Conservation (phyloP, 2,113 vertebrate species). For the Capreolus pygargus region DNA sequence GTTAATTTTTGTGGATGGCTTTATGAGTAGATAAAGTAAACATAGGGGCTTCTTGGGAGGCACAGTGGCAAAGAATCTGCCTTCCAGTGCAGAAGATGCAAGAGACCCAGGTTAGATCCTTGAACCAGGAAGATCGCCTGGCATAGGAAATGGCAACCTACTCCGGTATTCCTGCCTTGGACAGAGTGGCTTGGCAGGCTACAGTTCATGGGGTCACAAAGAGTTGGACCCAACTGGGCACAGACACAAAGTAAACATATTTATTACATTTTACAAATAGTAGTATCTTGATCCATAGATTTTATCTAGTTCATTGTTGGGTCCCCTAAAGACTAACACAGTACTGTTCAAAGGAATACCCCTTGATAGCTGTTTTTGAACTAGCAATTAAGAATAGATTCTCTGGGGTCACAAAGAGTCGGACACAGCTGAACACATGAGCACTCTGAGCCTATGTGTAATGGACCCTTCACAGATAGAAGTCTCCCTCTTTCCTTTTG, state of each 20-base stretch:
- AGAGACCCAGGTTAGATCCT: neutral
- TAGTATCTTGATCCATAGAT: neutral
- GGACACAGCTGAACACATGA: neutral
- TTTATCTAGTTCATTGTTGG: neutral
- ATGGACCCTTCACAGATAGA: neutral
- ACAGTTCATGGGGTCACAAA: neutral
- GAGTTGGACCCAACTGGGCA: neutral
- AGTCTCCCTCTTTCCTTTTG: neutral
- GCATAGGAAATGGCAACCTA: neutral
- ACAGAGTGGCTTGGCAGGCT: neutral
- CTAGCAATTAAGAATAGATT: neutral
- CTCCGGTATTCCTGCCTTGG: neutral
- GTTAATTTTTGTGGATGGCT: neutral
- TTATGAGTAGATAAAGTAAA: neutral
- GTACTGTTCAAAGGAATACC: neutral
- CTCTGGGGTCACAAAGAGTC: neutral
- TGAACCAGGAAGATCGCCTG: neutral
- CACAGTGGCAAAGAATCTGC: neutral
- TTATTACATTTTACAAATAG: neutral
- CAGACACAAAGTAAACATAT: neutral
- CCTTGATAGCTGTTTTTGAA: neutral
- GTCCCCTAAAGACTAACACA: neutral
- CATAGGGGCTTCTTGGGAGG: neutral
- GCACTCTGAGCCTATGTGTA: neutral
- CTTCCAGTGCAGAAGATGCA: neutral